Evolutionary conservation across 2,888 invertebrate genomes (phyloP), one percentile per base, ranked within the genome.

Genomic region (Drymonia ruficornis): DNA sequence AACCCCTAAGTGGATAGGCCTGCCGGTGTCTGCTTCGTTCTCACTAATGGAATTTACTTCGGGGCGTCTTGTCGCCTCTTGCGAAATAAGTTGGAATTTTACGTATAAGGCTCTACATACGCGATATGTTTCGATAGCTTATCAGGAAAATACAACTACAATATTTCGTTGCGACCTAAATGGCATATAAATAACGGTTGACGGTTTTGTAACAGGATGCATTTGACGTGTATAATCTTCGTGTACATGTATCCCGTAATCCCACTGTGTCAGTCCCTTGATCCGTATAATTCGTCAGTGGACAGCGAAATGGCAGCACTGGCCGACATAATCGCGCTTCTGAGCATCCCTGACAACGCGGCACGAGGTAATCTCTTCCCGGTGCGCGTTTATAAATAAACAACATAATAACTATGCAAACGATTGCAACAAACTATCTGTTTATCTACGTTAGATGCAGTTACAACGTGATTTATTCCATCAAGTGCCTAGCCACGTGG

Each of bases 41-140:
- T 58, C 59, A 61, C 76, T 86, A 84, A 86, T 84, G 77, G 77
- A 83, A 83, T 84, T 84, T 81, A 66, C 74, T 78, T 67, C 67
- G 70, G 65, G 62, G 69, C 59, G 59, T 61, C 71, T 69, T 72
- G 70, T 62, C 73, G 63, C 64, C 65, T 70, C 66, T 65, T 72
- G 70, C 63, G 55, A 69, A 70, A 74, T 73, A 76, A 70, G 64
- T 55, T 51, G 51, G 56, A 65, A 49, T 65, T 60, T 56, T 59
- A 11, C 58, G 60, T n/a, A 13, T n/a, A n/a, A 5, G 4, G 9
- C 5, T 6, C 5, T 6, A 6, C 23, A 23, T 23, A 23, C 23
- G 3, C 23, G n/a, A 36, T n/a, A 36, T 34, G 6, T 34, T 12
- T 23, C 23, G 23, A 23, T 23, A 23, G 23, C 23, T 23, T 23